Conservation (phyloP, 2,797 vertebrate species). For the Australoheros facetus region DNA sequence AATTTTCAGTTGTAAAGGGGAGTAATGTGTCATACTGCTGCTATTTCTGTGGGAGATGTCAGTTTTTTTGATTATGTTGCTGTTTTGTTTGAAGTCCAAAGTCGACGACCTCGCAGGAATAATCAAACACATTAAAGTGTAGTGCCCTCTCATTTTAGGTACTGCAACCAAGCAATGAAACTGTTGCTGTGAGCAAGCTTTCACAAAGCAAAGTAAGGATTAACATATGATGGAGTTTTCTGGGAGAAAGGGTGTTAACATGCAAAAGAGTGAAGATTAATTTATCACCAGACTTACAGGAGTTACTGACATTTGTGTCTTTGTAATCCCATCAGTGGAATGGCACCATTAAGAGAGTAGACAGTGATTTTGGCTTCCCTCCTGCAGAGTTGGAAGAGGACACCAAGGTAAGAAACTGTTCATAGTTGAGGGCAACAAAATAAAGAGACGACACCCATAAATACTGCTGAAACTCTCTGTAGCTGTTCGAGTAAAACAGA, state of each 20-base stretch:
- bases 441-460: neutral
- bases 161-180: neutral
- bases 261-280: neutral
- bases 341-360: neutral
- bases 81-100: constrained; percentile 8
- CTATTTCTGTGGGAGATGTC: neutral
- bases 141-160: neutral
- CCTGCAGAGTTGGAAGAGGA: neutral
- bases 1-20: neutral
- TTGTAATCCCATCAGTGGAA: constrained; percentile 7
- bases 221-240: neutral
- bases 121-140: neutral
- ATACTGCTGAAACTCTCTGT: neutral
- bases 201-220: neutral
- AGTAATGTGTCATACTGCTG: neutral
- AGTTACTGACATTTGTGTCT: neutral
- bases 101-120: neutral
- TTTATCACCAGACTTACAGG: neutral
- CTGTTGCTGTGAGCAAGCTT: neutral
- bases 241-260: neutral
- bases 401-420: neutral
- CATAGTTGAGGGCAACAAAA: neutral
- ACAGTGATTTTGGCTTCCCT: neutral
- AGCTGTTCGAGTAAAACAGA: neutral
- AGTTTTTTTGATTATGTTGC: neutral